Evolutionary conservation across 2,888 invertebrate species (phyloP).

Genomic region (Pocota personata): DNA sequence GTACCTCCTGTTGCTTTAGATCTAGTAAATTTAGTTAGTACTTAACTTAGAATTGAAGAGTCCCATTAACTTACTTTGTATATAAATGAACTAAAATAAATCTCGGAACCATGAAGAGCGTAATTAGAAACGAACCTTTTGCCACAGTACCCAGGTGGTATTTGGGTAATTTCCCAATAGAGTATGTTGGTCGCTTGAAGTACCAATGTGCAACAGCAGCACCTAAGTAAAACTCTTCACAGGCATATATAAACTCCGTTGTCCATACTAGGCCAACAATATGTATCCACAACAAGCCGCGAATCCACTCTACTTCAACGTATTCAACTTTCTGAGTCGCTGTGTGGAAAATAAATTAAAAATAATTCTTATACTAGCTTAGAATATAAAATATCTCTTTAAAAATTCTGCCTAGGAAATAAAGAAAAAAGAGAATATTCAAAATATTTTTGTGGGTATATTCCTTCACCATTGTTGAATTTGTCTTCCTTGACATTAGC

Average conservation of each 20-base stretch:
- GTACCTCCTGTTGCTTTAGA: too few relatives aligned
- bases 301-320: constrained; percentile 89
- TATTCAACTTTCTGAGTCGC: constrained; percentile 88
- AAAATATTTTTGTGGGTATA: too few relatives aligned
- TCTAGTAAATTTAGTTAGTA: too few relatives aligned
- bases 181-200: constrained; percentile 88
- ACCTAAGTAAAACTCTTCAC: constrained; percentile 96
- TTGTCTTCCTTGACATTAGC: too few relatives aligned
- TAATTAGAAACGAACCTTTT: constrained; percentile 96
- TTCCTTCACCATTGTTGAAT: too few relatives aligned
- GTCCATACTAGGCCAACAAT: constrained; percentile 95
- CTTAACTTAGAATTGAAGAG: too few relatives aligned
- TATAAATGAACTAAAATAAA: constrained; percentile 94
- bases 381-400: too few relatives aligned
- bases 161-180: constrained; percentile 88
- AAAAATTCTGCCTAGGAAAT: too few relatives aligned
- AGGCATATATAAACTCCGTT: constrained; percentile 96
- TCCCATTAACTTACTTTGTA: constrained; percentile 94
- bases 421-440: too few relatives aligned
- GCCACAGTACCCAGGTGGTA: constrained; percentile 98
- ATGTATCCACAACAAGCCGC: constrained; percentile 97
- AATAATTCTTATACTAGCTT: too few relatives aligned
- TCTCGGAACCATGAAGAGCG: constrained; percentile 94
- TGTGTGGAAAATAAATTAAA: constrained; percentile 78
- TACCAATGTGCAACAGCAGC: constrained; percentile 97